A percentile compares a stretch with the other conserved stretches of the same genome.
Conservation (phyloP, 1,140 invertebrate species). For the Brachionus plicatilis region DNA sequence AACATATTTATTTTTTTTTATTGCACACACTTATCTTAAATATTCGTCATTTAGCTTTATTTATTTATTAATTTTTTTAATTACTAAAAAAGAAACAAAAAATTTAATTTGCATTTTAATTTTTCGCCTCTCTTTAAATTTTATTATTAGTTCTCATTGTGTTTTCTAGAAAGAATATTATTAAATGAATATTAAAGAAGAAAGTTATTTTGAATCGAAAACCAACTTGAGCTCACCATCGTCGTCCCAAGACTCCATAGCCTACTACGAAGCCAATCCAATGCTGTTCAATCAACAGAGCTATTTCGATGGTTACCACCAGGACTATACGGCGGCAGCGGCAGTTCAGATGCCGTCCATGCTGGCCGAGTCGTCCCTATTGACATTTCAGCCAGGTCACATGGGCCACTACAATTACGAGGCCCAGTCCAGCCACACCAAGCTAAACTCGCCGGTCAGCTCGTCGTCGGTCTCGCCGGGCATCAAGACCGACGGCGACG, state of each 20-base stretch:
- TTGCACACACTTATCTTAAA: neutral
- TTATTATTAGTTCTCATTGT: too few relatives aligned
- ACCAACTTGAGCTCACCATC: neutral
- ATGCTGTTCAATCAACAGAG: slow-evolving; percentile 32
- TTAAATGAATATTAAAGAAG: slow-evolving; percentile 39
- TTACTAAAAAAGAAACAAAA: neutral
- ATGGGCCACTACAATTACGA: neutral
- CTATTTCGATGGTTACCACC: neutral
- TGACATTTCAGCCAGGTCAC: slow-evolving; percentile 8
- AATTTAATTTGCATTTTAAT: slow-evolving; percentile 24
- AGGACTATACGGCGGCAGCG: neutral
- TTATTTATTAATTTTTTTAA: neutral
- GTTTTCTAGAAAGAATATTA: neutral
- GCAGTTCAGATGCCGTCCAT: neutral
- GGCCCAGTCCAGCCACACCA: neutral
- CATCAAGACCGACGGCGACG: neutral
- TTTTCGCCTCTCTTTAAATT: neutral
- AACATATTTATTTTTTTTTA: neutral
- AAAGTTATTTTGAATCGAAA: slow-evolving; percentile 10
- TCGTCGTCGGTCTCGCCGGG: neutral
- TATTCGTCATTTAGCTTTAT: slow-evolving; percentile 8
- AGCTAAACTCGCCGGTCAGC: slow-evolving; percentile 10
- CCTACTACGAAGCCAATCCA: slow-evolving; percentile 13
- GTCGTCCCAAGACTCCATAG: neutral
- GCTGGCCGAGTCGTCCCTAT: neutral